phyloP scores from a whole-genome alignment of 1,140 invertebrate species.

The Drosophila tani region DNA sequence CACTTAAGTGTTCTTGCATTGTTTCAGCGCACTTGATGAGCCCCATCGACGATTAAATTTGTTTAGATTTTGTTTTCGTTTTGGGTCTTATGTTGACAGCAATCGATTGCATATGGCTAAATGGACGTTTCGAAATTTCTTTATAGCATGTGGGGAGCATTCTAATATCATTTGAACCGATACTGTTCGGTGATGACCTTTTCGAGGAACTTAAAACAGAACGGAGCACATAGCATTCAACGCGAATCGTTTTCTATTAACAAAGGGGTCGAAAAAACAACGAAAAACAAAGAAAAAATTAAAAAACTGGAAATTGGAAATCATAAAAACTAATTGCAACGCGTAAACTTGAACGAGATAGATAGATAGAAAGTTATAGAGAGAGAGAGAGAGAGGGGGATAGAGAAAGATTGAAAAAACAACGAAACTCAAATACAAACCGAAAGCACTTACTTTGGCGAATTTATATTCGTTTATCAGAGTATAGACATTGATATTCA shows the following conservation, averaged over 20 bases:
- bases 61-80: slow-evolving; percentile 53
- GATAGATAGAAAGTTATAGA: slow-evolving; percentile 39
- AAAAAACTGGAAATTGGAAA: slow-evolving; percentile 38
- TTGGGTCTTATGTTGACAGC: slow-evolving; percentile 65
- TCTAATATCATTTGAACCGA: slow-evolving; percentile 47
- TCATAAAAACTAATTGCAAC: slow-evolving; percentile 66
- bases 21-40: slow-evolving; percentile 40
- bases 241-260: slow-evolving; percentile 54
- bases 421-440: slow-evolving; percentile 73
- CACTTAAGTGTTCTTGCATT: slow-evolving; percentile 23
- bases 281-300: slow-evolving; percentile 34
- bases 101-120: slow-evolving; percentile 63
- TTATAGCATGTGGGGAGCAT: slow-evolving; percentile 56
- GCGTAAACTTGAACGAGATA: slow-evolving; percentile 52
- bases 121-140: slow-evolving; percentile 46
- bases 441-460: slow-evolving; percentile 70
- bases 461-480: slow-evolving; percentile 66
- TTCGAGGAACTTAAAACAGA: slow-evolving; percentile 70
- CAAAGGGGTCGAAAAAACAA: slow-evolving; percentile 41
- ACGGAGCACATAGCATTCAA: slow-evolving; percentile 71
- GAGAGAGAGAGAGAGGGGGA: slow-evolving; percentile 23
- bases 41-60: slow-evolving; percentile 29
- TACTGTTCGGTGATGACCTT: slow-evolving; percentile 60
- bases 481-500: slow-evolving; percentile 63
- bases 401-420: slow-evolving; percentile 49